Evolutionary conservation across 2,797 vertebrate genomes (phyloP).

Genomic region (Phataginus tricuspis): DNA sequence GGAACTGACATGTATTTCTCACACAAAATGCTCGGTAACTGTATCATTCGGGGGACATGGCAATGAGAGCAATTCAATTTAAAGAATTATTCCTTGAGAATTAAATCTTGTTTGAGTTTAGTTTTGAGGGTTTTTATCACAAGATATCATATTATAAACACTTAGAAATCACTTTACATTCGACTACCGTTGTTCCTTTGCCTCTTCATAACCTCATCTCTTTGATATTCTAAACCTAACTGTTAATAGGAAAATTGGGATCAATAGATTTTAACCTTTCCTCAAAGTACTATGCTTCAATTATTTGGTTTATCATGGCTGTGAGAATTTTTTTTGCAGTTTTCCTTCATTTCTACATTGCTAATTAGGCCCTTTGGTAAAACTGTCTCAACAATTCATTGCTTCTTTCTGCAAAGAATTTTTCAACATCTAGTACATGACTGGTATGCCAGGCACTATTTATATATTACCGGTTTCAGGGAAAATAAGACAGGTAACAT

Average conservation of each 20-base stretch:
- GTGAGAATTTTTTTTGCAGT: neutral
- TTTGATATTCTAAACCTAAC: conserved; percentile 10
- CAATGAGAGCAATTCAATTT: neutral
- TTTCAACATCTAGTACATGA: neutral
- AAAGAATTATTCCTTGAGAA: neutral
- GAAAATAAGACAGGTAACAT: neutral
- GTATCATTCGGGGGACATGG: neutral
- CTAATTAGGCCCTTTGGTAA: conserved; percentile 41
- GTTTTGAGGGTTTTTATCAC: neutral
- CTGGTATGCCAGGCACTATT: neutral
- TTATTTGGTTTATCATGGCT: neutral
- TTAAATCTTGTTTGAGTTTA: neutral
- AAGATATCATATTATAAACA: neutral
- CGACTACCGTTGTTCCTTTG: neutral
- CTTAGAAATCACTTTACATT: neutral
- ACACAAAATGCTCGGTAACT: neutral
- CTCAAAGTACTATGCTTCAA: neutral
- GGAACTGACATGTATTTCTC: neutral
- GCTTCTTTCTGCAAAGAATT: neutral
- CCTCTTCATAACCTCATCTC: neutral
- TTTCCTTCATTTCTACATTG: neutral
- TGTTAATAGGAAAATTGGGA: neutral
- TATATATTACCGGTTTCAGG: neutral
- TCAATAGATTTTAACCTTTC: conserved; percentile 3
- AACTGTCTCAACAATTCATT: neutral